Evolutionary conservation across 2,797 vertebrate genomes (phyloP), one percentile per base, ranked within the genome.

Genomic region (Dermochelys coriacea): DNA sequence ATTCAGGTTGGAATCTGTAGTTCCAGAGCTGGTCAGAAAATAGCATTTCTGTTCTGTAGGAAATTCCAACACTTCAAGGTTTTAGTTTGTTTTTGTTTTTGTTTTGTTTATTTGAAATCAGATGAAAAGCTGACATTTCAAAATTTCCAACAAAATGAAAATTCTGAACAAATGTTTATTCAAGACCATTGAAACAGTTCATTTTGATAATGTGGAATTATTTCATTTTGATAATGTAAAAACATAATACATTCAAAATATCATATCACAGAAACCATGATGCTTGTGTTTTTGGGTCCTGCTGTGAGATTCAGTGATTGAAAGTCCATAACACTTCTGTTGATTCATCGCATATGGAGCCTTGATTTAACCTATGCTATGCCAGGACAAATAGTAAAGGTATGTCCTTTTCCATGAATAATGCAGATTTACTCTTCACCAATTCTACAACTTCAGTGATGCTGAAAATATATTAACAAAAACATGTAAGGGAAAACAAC

Each of bases 241-340:
- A 90, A 49, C 5, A 78, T 59, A 59, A 80, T 50, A 74, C 34
- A 61, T 64, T n/a, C 61, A n/a, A n/a, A 64, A n/a, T 64, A 64
- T n/a, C 34, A 31, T 64, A 19, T 64, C 59, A 37, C 23, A 12
- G 7, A 54, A 21, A 37, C 10, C 14, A 51, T 25, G 27, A 27
- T 50, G 78, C 45, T 15, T 80, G 51, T 85, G 51, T 86, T 80
- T 19, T 16, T 61, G 68, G 27, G 45, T 37, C 34, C 59, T 94
- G 84, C 54, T 54, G 82, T 79, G 74, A 95, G 85, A 91, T 85
- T 80, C 50, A 74, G 84, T 93, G 93, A 93, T 50, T 87, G 95
- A 96, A 96, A 94, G 64, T 86, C 96, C 96, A 96, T 91, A 97
- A 87, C 64, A 71, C 41, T 86, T 94, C 84, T 90, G 86, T 82